These are phyloP conservation scores for Allophyes oxyacanthae DNA, from an alignment of 2,888 invertebrate genomes.

Conservation along the genomic window DNA sequence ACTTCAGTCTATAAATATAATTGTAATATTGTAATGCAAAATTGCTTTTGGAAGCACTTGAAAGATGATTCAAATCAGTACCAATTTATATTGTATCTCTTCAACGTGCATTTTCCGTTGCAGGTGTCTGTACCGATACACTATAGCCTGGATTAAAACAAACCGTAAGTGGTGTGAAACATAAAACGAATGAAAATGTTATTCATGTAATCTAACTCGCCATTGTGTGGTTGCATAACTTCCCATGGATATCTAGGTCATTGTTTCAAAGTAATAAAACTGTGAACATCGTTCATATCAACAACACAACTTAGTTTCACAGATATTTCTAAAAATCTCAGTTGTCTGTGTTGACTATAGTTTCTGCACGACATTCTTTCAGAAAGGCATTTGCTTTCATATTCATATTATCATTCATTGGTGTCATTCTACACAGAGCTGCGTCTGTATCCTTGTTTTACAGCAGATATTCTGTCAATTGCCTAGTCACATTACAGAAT, in stretches of 20 bases:
- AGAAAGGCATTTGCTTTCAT: too few species aligned
- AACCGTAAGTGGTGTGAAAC: slow-evolving; percentile 46
- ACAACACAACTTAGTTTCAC: too few species aligned
- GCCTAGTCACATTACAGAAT: too few species aligned
- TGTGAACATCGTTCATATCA: too few species aligned
- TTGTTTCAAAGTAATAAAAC: neutral
- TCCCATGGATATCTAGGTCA: slow-evolving; percentile 3
- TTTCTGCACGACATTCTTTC: too few species aligned
- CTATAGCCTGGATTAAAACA: slow-evolving; percentile 35
- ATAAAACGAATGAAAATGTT: slow-evolving; percentile 26
- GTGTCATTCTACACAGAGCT: too few species aligned
- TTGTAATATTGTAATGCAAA: slow-evolving; percentile 16
- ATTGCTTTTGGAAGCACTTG: slow-evolving; percentile 25
- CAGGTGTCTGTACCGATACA: slow-evolving; percentile 47
- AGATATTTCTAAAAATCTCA: too few species aligned
- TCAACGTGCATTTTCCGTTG: slow-evolving; percentile 36
- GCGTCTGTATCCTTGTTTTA: too few species aligned
- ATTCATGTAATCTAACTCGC: slow-evolving; percentile 20
- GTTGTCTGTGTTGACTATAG: too few species aligned
- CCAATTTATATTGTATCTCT: slow-evolving; percentile 1
- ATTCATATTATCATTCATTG: too few species aligned
- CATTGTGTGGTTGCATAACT: slow-evolving; percentile 33
- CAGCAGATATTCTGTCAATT: too few species aligned
- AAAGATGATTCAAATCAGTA: slow-evolving; percentile 29
- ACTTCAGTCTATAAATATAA: slow-evolving; percentile 12